These are phyloP conservation scores for Xyrichtys novacula DNA, from an alignment of 2,797 vertebrate species.

Conservation along the genomic window DNA sequence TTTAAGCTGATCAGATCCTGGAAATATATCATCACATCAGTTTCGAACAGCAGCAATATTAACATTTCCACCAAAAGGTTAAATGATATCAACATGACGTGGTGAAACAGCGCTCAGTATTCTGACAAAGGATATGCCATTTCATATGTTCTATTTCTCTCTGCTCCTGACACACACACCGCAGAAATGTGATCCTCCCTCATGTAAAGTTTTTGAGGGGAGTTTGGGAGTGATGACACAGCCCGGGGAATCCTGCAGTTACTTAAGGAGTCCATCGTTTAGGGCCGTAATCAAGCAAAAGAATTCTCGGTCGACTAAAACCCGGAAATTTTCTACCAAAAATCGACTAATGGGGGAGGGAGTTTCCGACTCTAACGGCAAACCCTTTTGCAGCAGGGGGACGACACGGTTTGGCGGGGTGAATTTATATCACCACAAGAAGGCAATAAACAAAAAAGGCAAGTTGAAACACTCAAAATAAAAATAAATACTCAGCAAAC, in stretches of 20 bases:
- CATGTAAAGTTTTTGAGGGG: constrained; percentile 28
- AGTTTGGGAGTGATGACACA: constrained; percentile 37
- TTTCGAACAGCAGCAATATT: constrained; percentile 19
- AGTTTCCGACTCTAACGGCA: too few relatives aligned
- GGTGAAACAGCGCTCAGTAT: constrained; percentile 27
- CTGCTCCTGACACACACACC: constrained; percentile 20
- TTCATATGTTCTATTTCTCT: constrained; percentile 20
- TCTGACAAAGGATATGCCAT: constrained; percentile 33
- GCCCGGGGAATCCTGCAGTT: constrained; percentile 54
- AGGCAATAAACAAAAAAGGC: too few relatives aligned
- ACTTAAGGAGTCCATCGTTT: constrained; percentile 51
- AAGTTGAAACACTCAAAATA: too few relatives aligned
- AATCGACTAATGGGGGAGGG: too few relatives aligned
- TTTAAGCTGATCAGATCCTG: constrained; percentile 1
- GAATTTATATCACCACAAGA: too few relatives aligned
- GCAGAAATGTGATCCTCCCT: constrained; percentile 47
- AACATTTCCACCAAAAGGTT: constrained; percentile 32
- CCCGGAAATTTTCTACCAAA: too few relatives aligned
- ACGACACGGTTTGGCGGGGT: too few relatives aligned
- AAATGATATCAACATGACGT: constrained; percentile 44
- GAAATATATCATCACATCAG: constrained; percentile 23
- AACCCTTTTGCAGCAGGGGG: too few relatives aligned
- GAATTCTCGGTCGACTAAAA: too few relatives aligned
- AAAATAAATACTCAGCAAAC: too few relatives aligned
- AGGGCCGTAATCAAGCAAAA: too few relatives aligned